A percentile compares a stretch with the other conserved stretches of the same genome.
Evolutionary conservation across 2,888 invertebrate species (phyloP).

Genomic region (Suillia variegata): DNA sequence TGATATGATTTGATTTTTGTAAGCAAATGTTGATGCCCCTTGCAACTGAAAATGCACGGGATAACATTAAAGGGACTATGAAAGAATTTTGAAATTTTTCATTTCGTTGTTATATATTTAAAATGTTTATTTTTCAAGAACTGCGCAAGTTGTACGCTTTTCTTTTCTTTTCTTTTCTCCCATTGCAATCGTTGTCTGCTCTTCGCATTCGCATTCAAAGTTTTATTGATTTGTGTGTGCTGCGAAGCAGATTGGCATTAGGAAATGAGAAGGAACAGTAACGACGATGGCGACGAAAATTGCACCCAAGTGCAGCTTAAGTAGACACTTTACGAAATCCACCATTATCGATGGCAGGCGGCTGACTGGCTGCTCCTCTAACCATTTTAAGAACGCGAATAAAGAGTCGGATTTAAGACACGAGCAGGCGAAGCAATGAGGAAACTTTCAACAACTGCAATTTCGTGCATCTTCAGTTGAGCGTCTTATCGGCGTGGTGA

Average conservation of each 20-base stretch:
- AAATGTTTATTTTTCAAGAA: neutral
- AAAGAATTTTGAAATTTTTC: conserved; percentile 11
- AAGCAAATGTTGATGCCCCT: too few relatives aligned
- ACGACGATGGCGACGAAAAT: neutral
- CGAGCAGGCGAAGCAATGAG: too few relatives aligned
- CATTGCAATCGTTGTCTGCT: neutral
- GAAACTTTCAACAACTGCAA: conserved; percentile 16
- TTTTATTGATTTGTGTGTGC: conserved; percentile 14
- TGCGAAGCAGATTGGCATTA: neutral
- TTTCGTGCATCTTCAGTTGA: neutral
- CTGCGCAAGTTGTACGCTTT: too few relatives aligned
- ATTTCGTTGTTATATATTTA: conserved; percentile 2
- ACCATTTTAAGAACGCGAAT: conserved; percentile 1
- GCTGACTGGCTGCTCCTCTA: too few relatives aligned
- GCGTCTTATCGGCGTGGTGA: conserved; percentile 30
- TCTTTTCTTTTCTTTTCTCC: neutral
- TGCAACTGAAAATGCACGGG: neutral
- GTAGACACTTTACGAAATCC: conserved; percentile 13
- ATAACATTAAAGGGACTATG: conserved; percentile 8
- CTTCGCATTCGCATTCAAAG: too few relatives aligned
- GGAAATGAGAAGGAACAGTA: too few relatives aligned
- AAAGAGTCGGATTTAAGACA: too few relatives aligned
- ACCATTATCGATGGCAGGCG: neutral
- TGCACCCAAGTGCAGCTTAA: conserved; percentile 19
- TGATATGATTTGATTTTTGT: too few relatives aligned